Base-by-base conservation (phyloP, 2,797 vertebrate genomes). In the Cynodonichthys magdalenae region DNA sequence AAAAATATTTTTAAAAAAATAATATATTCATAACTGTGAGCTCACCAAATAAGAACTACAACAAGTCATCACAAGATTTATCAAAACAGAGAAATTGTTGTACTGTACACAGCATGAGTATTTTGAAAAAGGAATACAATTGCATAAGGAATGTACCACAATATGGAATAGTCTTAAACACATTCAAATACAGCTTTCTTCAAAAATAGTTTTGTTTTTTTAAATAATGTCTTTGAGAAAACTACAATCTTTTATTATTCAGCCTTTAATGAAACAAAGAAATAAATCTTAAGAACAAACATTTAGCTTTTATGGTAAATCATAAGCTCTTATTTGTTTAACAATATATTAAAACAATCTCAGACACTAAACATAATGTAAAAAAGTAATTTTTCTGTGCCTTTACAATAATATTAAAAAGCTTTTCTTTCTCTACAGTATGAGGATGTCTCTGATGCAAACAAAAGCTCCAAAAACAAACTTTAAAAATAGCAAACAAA, bases 11-110 rank as follows among this genome's bases (percentile, higher is more conserved):
- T 0, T 57, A 76, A 69, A 59, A n/a, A 77, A 75, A 24, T 75
- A 80, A 59, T 24, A 2, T 59, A 81, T 70, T 79, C 60, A 80
- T 82, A 56, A 68, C 50, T 51, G 67, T 62, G 60, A 79, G 67
- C 74, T 80, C 78, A 68, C 68, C 24, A 46, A 62, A 71, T 49
- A 45, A 79, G 53, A 67, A 66, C 39, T 39, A 76, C 63, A 75
- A 77, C 59, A 69, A 80, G 66, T 81, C 74, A 78, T 75, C 69
- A 74, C 71, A 75, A 79, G 73, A 86, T 86, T 88, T 85, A 69
- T 41, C 59, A 69, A 53, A 59, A 79, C 72, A 83, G 34, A 42
- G 47, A 71, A 81, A 31, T 11, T 3, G 14, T 4, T 18, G 10
- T 8, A 9, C 14, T 14, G 24, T 31, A 46, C 55, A 46, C 44